Conservation (phyloP, 2,113 vertebrate species). For the Psittacus erithacus region DNA sequence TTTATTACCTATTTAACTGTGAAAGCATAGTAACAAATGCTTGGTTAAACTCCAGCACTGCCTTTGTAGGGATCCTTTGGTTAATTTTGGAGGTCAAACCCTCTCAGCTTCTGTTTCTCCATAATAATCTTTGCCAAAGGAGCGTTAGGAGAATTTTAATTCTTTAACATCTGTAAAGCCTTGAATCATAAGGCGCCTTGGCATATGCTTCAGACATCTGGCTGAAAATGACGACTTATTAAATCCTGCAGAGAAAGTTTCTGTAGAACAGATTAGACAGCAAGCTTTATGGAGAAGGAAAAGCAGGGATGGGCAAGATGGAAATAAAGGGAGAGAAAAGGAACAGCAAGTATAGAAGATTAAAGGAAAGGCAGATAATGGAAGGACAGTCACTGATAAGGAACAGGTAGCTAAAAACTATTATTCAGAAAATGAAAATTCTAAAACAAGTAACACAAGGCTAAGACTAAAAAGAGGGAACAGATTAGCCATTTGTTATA, state of each 20-base stretch:
- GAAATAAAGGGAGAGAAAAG: not conserved
- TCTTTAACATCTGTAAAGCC: constrained; percentile 3
- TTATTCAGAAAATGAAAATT: not conserved
- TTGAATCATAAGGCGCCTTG: not conserved
- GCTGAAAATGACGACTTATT: not conserved
- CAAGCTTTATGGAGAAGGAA: not conserved
- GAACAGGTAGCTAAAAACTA: not conserved
- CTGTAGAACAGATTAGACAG: not conserved
- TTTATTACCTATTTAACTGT: not conserved
- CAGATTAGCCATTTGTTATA: not conserved
- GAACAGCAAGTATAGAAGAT: not conserved
- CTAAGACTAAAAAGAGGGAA: not conserved
- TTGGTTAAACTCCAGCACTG: not conserved
- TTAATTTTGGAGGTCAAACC: not conserved
- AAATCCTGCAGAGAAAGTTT: not conserved
- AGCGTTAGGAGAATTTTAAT: not conserved
- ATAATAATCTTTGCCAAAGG: not conserved
- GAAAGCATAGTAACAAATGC: not conserved
- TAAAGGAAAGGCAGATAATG: not conserved
- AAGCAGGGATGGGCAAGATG: not conserved
- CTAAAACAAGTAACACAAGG: not conserved
- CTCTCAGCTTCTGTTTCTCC: not conserved
- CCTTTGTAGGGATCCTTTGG: not conserved
- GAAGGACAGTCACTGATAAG: not conserved
- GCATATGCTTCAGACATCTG: constrained; percentile 48